A percentile compares a stretch with the other conserved stretches of the same genome.
These are phyloP conservation scores for Harlomillsia oculata DNA, from an alignment of 1,140 invertebrate species.

Conservation along the genomic window DNA sequence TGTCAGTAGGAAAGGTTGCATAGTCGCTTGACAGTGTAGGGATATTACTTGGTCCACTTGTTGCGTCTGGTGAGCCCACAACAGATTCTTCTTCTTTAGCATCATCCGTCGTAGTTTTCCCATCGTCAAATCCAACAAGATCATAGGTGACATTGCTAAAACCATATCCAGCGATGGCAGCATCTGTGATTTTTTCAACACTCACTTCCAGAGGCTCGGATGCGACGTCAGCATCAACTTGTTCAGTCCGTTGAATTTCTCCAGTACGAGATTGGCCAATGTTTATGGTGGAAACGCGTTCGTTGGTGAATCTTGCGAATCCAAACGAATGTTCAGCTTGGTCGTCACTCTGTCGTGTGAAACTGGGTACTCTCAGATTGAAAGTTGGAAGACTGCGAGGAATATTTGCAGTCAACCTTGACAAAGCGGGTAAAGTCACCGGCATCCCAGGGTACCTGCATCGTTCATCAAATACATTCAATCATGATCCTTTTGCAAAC, in stretches of 20 bases:
- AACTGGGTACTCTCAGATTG: neutral
- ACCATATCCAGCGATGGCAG: slow-evolving; percentile 5
- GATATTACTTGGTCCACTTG: too few relatives aligned
- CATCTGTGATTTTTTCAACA: slow-evolving; percentile 2
- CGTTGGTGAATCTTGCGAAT: slow-evolving; percentile 31
- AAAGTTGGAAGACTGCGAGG: neutral
- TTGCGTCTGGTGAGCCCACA: too few relatives aligned
- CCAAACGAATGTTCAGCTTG: slow-evolving; percentile 31
- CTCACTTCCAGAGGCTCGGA: neutral
- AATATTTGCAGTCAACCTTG: neutral
- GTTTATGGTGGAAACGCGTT: slow-evolving; percentile 29
- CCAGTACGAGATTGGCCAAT: slow-evolving; percentile 14
- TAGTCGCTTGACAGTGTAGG: too few relatives aligned
- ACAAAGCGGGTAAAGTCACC: neutral
- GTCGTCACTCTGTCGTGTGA: neutral
- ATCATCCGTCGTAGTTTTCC: too few relatives aligned
- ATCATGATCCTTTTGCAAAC: too few relatives aligned
- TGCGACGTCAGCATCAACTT: slow-evolving; percentile 21
- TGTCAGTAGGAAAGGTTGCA: too few relatives aligned
- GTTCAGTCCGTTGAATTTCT: slow-evolving; percentile 16
- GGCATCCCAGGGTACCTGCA: neutral
- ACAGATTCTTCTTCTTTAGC: too few relatives aligned
- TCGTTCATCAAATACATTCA: neutral
- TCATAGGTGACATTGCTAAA: slow-evolving; percentile 25
- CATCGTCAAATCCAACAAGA: slow-evolving; percentile 6